Base-by-base conservation (phyloP, 2,797 vertebrate genomes). In the Cryptoprocta ferox region DNA sequence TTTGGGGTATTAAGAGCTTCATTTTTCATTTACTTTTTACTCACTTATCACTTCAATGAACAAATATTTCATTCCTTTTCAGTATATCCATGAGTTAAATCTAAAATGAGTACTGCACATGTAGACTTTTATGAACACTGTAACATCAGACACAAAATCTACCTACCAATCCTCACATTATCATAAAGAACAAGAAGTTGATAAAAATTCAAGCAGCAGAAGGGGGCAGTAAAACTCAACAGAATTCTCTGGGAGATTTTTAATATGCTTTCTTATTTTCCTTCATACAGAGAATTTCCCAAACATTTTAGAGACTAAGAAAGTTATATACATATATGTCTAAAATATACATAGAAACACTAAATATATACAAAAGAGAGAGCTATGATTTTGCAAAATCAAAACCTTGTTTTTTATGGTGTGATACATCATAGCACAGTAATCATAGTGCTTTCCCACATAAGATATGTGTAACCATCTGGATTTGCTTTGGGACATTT, bases 161-260 rank as follows among this genome's bases (percentile, higher is more conserved):
- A 71, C 53, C 35, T 65, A 66, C 24, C 0, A 2, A 80, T 81
- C 75, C 66, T 88, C 48, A 88, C 26, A 80, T 61, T 10, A 81
- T 56, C 21, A 82, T 42, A 70, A 32, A 39, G 28, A 66, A 88
- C 96, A 85, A 66, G 7, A 87, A 79, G 26, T 42, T 76, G 71
- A 81, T 82, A 90, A 71, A 96, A 94, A 82, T 53, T 82, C 21
- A 80, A 89, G 50, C 24, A 97, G 96, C 97, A 98, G 97, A 97
- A 98, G 96, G 90, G 93, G 95, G 89, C 92, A 97, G 95, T 97
- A 96, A 97, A 92, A 96, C 14, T 32, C 95, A 97, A 59, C 32
- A 88, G 94, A 97, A 84, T 18, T n/a, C 18, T 95, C 45, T 93
- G 14, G 11, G 75, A 93, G 63, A 61, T 15, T 61, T 96, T 86